Base-by-base conservation (phyloP, 2,797 vertebrate genomes). In the Micropoecilia bifurca region DNA sequence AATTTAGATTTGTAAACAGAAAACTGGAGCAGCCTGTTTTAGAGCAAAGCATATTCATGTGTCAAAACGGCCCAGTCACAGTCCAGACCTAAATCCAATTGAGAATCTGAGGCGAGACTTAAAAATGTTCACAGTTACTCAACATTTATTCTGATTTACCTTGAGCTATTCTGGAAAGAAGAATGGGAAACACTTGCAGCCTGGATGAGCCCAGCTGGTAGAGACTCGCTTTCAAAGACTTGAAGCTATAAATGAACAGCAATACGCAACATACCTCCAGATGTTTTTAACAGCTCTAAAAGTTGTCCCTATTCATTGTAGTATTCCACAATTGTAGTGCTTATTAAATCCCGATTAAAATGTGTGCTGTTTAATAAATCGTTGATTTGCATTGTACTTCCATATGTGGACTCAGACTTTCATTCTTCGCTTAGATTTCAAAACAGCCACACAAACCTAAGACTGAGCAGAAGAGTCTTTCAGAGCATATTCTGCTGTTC, bases 401-500 rank as follows among this genome's bases (percentile, higher is more conserved):
- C 12, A 1, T 33, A 63, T 8, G 33, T 36, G 3, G 30, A n/a
- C 20, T 25, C 39, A 25, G 30, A 69, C 20, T 69, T 41, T 69
- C 6, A 13, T 6, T 43, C 33, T 39, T 39, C 1, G 0, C 18
- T 25, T n/a, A 12, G 66, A 41, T 76, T 81, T 53, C 76, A 53
- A 57, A 79, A 77, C 76, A 92, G 89, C 78, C 73, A 76, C 84
- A 87, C 87, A 87, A 86, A 90, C 79, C 76, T 63, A 82, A 85
- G 80, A 75, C 81, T 81, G 79, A 85, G 82, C 85, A 93, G 91
- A 88, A 88, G 80, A 90, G 83, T 95, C 91, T 83, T 79, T 80
- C 91, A 89, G 90, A 87, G 89, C 87, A 86, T 89, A 93, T 93
- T 93, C 91, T 93, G 88, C 93, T 92, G 88, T 96, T 95, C 92